These are phyloP conservation scores for Eupithecia subumbrata DNA, from an alignment of 2,888 invertebrate species.

Conservation along the genomic window DNA sequence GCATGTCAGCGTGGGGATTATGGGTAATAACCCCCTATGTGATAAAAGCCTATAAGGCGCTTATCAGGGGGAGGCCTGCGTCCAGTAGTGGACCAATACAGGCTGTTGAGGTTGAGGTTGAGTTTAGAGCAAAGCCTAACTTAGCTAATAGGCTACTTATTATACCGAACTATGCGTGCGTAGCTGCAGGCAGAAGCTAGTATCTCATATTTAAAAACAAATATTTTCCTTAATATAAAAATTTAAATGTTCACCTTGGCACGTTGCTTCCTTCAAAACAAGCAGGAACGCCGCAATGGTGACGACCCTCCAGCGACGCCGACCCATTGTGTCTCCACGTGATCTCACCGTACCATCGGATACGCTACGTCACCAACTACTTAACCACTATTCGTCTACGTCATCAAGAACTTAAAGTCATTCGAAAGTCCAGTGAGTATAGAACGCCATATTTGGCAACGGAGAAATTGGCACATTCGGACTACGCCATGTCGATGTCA, in stretches of 20 bases:
- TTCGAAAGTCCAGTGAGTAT: slow-evolving; percentile 53
- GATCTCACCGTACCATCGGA: slow-evolving; percentile 78
- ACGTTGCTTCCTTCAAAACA: slow-evolving; percentile 71
- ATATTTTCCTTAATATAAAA: neutral
- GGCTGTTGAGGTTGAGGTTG: no score
- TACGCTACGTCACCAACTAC: slow-evolving; percentile 35
- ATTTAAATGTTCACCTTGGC: slow-evolving; percentile 70
- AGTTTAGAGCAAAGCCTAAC: no score
- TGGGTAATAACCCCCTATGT: no score
- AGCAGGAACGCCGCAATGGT: slow-evolving; percentile 75
- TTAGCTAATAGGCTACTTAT: no score
- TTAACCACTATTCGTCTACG: slow-evolving; percentile 37
- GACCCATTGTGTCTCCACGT: slow-evolving; percentile 66
- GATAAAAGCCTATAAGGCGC: no score
- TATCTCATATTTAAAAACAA: neutral
- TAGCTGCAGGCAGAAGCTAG: no score
- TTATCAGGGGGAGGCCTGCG: no score
- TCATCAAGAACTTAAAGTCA: slow-evolving; percentile 52
- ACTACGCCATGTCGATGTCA: slow-evolving; percentile 64
- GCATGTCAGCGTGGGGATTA: no score
- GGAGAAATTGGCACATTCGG: slow-evolving; percentile 56
- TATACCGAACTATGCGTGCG: no score
- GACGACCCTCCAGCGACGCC: slow-evolving; percentile 78
- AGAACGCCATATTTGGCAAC: slow-evolving; percentile 61
- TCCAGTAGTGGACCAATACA: no score